Conservation (phyloP, 30 jellyfish, hydroid and myxozoan genomes). For the Cassiopea xamachana region DNA sequence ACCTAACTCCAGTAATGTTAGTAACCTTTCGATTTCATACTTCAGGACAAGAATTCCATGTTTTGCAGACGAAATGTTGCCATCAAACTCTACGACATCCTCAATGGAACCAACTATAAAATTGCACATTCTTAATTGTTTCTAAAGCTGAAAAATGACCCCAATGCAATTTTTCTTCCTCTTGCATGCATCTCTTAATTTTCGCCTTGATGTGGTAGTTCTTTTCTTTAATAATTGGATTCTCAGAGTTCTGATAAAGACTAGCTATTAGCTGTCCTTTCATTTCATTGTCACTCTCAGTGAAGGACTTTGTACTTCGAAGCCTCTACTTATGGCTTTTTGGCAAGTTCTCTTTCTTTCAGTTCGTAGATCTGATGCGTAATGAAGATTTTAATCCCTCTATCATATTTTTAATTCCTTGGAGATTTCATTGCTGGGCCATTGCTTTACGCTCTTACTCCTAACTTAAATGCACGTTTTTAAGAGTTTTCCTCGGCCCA, state of each 20-base stretch:
- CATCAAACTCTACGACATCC: slow-evolving; percentile 8
- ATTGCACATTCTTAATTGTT: slow-evolving; percentile 21
- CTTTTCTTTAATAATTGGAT: slow-evolving; percentile 32
- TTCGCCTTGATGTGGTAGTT: slow-evolving; percentile 1
- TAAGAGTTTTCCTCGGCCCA: too few species aligned
- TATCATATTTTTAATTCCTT: not conserved
- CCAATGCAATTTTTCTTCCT: slow-evolving; percentile 24
- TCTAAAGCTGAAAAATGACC: slow-evolving; percentile 30
- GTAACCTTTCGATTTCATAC: not conserved
- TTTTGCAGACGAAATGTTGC: slow-evolving; percentile 8
- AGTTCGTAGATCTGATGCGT: not conserved
- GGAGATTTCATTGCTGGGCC: not conserved
- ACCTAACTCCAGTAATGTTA: not conserved
- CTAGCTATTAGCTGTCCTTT: slow-evolving; percentile 46
- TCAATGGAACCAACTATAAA: slow-evolving; percentile 12
- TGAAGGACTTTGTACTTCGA: slow-evolving; percentile 34
- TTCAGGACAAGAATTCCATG: slow-evolving; percentile 16
- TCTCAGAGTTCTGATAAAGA: slow-evolving; percentile 24
- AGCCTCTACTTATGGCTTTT: slow-evolving; percentile 37
- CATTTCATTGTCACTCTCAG: slow-evolving; percentile 30
- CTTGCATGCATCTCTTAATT: slow-evolving; percentile 39
- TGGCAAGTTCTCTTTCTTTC: slow-evolving; percentile 20
- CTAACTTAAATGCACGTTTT: too few species aligned
- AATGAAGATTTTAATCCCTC: not conserved
- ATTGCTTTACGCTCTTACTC: not conserved